A percentile compares a stretch with the other conserved stretches of the same genome.
These are phyloP conservation scores for Cephus runcator DNA, from an alignment of 2,888 invertebrate species.

Conservation along the genomic window DNA sequence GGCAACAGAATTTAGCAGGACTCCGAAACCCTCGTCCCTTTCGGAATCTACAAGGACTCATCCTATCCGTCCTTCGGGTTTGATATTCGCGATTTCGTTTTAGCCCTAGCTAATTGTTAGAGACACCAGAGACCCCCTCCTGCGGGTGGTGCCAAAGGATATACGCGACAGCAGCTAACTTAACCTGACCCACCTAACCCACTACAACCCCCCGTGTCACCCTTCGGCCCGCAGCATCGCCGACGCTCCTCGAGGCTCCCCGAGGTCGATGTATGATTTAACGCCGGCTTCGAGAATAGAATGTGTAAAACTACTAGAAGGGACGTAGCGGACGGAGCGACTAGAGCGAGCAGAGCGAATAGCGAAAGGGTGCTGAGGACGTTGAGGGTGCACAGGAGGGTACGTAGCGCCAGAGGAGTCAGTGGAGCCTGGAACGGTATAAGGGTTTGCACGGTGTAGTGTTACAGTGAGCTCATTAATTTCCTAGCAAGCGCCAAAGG, in stretches of 20 bases:
- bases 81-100: not conserved
- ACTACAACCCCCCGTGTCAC: conserved; percentile 1
- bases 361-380: no score
- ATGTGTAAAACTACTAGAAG: conserved; percentile 38
- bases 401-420: not conserved
- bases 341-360: conserved; percentile 28
- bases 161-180: conserved; percentile 42
- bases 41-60: no score
- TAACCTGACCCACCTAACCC: not conserved
- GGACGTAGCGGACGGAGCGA: conserved; percentile 8
- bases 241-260: conserved; percentile 44
- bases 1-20: no score
- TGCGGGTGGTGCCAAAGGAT: conserved; percentile 46
- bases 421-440: conserved; percentile 39
- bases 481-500: conserved; percentile 58
- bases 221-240: conserved; percentile 20
- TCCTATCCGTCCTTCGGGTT: not conserved
- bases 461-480: conserved; percentile 64
- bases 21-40: no score
- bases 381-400: not conserved
- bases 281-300: conserved; percentile 56
- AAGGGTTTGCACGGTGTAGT: conserved; percentile 59
- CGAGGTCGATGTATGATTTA: conserved; percentile 61
- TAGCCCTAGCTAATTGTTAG: not conserved
- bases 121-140: conserved; percentile 25